Evolutionary conservation across 2,888 invertebrate species (phyloP).

Genomic region (Kryphioiulus occultus): DNA sequence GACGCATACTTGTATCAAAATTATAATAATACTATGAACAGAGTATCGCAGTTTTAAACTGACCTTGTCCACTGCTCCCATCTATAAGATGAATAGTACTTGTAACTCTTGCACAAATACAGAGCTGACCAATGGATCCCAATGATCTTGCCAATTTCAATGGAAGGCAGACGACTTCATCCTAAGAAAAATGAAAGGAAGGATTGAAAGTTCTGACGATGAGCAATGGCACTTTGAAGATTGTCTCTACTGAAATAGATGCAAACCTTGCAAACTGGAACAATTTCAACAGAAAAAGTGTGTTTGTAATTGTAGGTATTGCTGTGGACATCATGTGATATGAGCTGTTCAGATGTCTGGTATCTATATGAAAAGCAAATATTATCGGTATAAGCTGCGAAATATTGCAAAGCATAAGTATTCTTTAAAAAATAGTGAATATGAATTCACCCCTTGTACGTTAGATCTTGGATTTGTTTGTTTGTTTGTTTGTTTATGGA

Average conservation of each 20-base stretch:
- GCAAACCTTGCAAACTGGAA: slow-evolving; percentile 94
- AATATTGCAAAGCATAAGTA: too few relatives aligned
- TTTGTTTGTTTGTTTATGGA: too few relatives aligned
- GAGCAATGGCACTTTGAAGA: background rate
- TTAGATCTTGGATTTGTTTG: too few relatives aligned
- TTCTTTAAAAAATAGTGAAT: too few relatives aligned
- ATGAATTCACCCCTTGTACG: too few relatives aligned
- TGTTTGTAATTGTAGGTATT: slow-evolving; percentile 97
- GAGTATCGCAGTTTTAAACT: background rate
- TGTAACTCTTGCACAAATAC: slow-evolving; percentile 87
- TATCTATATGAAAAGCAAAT: slow-evolving; percentile 64
- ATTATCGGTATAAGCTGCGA: too few relatives aligned
- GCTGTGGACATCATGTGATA: slow-evolving; percentile 97
- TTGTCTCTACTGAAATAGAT: background rate
- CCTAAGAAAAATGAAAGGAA: slow-evolving; percentile 58
- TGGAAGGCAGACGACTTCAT: slow-evolving; percentile 81
- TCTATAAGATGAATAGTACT: slow-evolving; percentile 92
- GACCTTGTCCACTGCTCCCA: slow-evolving; percentile 83
- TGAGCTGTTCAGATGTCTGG: slow-evolving; percentile 90
- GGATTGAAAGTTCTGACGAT: background rate
- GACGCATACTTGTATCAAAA: background rate
- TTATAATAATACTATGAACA: background rate
- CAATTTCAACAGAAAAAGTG: slow-evolving; percentile 89
- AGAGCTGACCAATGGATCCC: slow-evolving; percentile 87
- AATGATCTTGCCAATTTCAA: slow-evolving; percentile 84